Base-by-base conservation (phyloP, 1,140 invertebrate genomes). In the Acromyrmex heyeri region DNA sequence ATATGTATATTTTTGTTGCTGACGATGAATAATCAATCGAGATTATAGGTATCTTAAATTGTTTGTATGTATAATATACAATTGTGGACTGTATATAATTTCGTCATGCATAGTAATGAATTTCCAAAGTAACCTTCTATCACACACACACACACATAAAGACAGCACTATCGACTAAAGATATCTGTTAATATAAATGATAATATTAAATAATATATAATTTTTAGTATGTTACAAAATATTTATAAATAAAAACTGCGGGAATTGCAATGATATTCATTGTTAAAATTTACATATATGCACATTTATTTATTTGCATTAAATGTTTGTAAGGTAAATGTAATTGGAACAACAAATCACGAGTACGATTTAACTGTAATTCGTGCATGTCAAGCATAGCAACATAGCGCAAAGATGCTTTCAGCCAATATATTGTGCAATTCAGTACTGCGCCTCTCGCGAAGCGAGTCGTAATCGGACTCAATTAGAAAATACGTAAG, bases 401-500 rank as follows among this genome's bases (percentile, higher is more conserved):
- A 59, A 38, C 50, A n/a, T 18, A 81, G 34, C 16, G 30, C 50
- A 24, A 27, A 70, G 50, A 70, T 70, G 55, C 55, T 83, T 75
- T 62, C 69, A 82, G 67, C 14, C 18, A 61, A 48, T 62, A 48
- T 34, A 83, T 73, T 70, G 55, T 61, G 55, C 44, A 75, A 73
- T 38, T 44, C 24, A 34, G 38, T 62, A 83, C 48, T 61, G 48
- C 27, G 65, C 44, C 44, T 50, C 73, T 57, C 24, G n/a, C 67
- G 30, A 75, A 69, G 34, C 76, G 27, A 70, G 48, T 57, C 69
- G 59, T 72, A 70, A 75, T 88, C 85, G 53, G 61, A 21, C 34
- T 75, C 69, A 70, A 75, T 87, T 87, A 75, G 61, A 88, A 87
- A 88, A 81, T 81, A 87, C 67, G 53, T 65, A 64, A 87, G 67